Conservation (phyloP, 1,140 invertebrate species). For the Ptiloglossa arizonensis region DNA sequence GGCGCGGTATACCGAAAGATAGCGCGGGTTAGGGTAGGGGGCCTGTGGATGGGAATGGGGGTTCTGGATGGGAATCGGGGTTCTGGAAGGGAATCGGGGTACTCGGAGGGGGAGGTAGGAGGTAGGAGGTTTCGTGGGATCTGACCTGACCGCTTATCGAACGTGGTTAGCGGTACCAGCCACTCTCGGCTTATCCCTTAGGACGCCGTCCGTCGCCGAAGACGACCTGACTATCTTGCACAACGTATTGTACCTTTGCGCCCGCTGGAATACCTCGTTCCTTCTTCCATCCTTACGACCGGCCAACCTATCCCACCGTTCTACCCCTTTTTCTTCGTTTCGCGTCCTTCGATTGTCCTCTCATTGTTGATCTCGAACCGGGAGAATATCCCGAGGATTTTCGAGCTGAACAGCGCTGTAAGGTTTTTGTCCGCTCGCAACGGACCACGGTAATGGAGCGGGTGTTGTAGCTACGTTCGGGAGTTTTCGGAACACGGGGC, state of each 20-base stretch:
- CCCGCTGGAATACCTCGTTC: background rate
- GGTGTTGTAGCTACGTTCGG: background rate
- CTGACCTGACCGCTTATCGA: slow-evolving; percentile 68
- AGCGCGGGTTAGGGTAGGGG: too few species aligned
- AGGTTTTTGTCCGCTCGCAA: background rate
- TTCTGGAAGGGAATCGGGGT: background rate
- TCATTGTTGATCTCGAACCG: background rate
- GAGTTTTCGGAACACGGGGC: too few species aligned
- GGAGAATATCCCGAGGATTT: slow-evolving; percentile 17
- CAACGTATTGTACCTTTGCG: slow-evolving; percentile 48
- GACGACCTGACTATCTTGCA: slow-evolving; percentile 58
- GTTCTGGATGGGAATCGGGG: too few species aligned
- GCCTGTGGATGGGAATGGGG: too few species aligned
- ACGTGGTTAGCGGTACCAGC: slow-evolving; percentile 63
- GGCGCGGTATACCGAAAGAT: slow-evolving; percentile 46
- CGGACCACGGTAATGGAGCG: background rate
- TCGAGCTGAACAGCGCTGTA: background rate
- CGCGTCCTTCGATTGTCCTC: background rate
- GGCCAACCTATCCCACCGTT: too few species aligned
- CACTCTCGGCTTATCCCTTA: slow-evolving; percentile 67
- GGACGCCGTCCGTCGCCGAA: slow-evolving; percentile 58
- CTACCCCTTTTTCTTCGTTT: background rate
- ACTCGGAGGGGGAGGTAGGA: background rate
- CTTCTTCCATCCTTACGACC: background rate
- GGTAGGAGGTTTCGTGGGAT: slow-evolving; percentile 50